Evolutionary conservation across 2,888 invertebrate species (phyloP).

Genomic region (Hololepta plana): DNA sequence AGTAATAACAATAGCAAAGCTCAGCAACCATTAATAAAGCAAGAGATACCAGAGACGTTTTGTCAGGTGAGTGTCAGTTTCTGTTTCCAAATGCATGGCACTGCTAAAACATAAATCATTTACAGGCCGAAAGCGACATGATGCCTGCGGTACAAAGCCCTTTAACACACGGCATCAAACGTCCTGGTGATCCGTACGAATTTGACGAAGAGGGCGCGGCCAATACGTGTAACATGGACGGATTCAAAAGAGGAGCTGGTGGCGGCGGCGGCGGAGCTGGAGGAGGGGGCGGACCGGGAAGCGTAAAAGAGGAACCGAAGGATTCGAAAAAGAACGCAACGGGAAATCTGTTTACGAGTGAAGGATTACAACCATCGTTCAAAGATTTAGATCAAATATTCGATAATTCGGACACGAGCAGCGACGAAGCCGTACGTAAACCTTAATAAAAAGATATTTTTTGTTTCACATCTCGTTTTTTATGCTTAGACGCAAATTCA

Average conservation of each 20-base stretch:
- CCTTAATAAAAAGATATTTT: not conserved
- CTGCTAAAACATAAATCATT: conserved; percentile 7
- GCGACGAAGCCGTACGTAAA: conserved; percentile 66
- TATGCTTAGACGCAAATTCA: conserved; percentile 53
- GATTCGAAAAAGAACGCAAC: conserved; percentile 30
- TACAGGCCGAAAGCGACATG: conserved; percentile 18
- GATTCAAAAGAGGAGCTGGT: conserved; percentile 14
- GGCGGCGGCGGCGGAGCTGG: conserved; percentile 1
- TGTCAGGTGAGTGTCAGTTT: conserved; percentile 6
- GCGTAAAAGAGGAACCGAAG: conserved; percentile 29
- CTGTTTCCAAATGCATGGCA: conserved; percentile 7
- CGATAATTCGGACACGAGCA: conserved; percentile 79
- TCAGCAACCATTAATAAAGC: conserved; percentile 18
- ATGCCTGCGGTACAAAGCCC: conserved; percentile 16
- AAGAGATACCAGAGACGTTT: conserved; percentile 43
- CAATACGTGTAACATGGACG: conserved; percentile 31
- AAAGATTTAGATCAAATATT: conserved; percentile 90
- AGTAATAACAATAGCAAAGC: conserved; percentile 13
- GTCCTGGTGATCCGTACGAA: conserved; percentile 46
- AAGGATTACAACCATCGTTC: conserved; percentile 74
- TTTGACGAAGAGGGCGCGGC: conserved; percentile 46
- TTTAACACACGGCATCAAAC: conserved; percentile 21
- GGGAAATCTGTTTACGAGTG: conserved; percentile 67
- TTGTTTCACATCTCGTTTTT: not conserved
- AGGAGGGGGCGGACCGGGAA: no score